A percentile compares a stretch with the other conserved stretches of the same genome.
Conservation (phyloP, 1,140 invertebrate genomes). For the Solen grandis region DNA sequence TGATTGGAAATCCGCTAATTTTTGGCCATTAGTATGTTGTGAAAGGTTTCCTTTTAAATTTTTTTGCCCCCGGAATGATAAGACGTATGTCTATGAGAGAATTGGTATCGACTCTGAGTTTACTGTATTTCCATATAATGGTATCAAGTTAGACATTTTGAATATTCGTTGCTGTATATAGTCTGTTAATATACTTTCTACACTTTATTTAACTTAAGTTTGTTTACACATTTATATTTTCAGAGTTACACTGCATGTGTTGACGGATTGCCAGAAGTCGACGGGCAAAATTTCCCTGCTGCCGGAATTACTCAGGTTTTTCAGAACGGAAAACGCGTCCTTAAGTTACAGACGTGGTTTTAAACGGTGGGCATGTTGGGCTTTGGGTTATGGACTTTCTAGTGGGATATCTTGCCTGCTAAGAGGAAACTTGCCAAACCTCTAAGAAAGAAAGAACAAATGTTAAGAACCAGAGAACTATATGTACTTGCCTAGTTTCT, state of each 20-base stretch:
- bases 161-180: slow-evolving; percentile 1
- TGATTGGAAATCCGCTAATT: too few species aligned
- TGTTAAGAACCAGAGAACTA: slow-evolving; percentile 40
- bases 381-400: too few species aligned
- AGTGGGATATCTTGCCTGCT: too few species aligned
- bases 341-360: slow-evolving; percentile 17
- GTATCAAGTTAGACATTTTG: slow-evolving; percentile 12
- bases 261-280: slow-evolving; percentile 30
- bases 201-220: neutral
- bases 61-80: neutral
- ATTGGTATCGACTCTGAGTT: slow-evolving; percentile 7
- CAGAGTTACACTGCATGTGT: slow-evolving; percentile 20
- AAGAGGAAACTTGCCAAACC: too few species aligned
- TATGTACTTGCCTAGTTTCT: slow-evolving; percentile 15
- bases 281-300: slow-evolving; percentile 18
- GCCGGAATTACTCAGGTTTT: slow-evolving; percentile 14
- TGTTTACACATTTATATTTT: slow-evolving; percentile 30
- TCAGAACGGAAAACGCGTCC: neutral
- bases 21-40: slow-evolving; percentile 22
- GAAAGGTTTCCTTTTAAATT: neutral
- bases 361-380: too few species aligned
- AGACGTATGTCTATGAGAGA: slow-evolving; percentile 31
- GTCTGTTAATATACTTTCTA: neutral
- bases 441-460: too few species aligned
- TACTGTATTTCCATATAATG: slow-evolving; percentile 5